Base-by-base conservation (phyloP, 64 coral and sea anemone genomes). In the Exaiptasia diaphana region DNA sequence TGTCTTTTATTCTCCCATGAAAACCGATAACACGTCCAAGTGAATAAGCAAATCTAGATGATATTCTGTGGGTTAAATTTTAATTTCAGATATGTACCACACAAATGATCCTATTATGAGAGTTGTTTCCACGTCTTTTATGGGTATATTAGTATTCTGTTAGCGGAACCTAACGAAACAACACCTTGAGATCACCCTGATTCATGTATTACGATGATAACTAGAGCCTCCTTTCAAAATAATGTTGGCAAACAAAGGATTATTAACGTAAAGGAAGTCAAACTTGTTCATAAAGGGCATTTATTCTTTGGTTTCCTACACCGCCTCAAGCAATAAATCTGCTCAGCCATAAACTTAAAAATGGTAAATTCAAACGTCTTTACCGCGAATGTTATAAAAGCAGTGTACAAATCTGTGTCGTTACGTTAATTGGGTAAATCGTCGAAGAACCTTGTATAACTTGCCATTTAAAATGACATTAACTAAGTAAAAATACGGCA, bases 171-270 rank as follows among this genome's bases (percentile, higher is more conserved):
- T 32, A 57, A 74, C 79, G 73, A 64, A 53, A 77, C 83, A 95
- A 88, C 81, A 95, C 54, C 71, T 89, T 90, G 89, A 77, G 43
- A 78, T 77, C 76, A 46, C 67, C 65, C 65, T 88, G 64, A 79
- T 95, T 90, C 86, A 95, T 1, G 91, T 34, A 95, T 87, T 85
- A 95, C 82, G 57, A 89, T 85, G 79, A 82, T 95, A 95, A 95
- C 91, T 79, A 84, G 86, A 23, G 22, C 43, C 61, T 88, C 55
- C 76, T 88, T 88, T 88, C 35, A 73, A 38, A 58, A 69, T 55
- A 95, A 88, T 95, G 91, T 95, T 77, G 44, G 43, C 87, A 85
- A 95, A 95, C 91, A 95, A 95, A 95, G 80, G 91, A 89, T 95
- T 89, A 94, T 89, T 94, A 94, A 78, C 73, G 43, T 34, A 89